A percentile compares a stretch with the other conserved stretches of the same genome.
These are phyloP conservation scores for Scylla paramamosain DNA, from an alignment of 1,140 invertebrate species.

Conservation along the genomic window DNA sequence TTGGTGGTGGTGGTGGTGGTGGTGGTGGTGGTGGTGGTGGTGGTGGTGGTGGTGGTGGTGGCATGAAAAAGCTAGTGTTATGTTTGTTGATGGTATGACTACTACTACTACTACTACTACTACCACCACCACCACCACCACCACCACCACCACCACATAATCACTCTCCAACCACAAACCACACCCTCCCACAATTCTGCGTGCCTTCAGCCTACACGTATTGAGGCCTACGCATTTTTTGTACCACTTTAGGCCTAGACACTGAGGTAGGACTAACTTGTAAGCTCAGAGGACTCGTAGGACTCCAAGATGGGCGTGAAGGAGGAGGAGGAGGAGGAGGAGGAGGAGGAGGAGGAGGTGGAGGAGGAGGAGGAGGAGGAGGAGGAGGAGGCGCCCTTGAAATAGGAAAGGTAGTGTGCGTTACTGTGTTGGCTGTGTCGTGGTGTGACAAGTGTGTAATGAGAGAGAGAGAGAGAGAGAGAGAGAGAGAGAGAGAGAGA, in stretches of 20 bases:
- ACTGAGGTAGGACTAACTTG: background rate
- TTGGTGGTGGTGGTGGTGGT: no score
- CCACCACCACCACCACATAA: no score
- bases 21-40: no score
- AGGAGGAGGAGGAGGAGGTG: no score
- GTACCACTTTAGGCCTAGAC: no score
- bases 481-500: background rate
- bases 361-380: no score
- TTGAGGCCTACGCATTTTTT: background rate
- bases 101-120: conserved; percentile 24
- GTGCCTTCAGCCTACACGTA: background rate
- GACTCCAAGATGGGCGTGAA: background rate
- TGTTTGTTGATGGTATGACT: background rate
- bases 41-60: no score
- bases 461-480: conserved; percentile 20
- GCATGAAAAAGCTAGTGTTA: no score
- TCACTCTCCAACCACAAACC: no score
- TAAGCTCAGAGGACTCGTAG: background rate
- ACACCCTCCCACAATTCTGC: no score
- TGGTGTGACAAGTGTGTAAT: background rate
- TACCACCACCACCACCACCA: background rate
- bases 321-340: background rate
- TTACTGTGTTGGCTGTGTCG: no score
- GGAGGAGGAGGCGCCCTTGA: background rate
- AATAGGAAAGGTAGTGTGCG: background rate